Percentiles rank a stretch among this genome's conserved stretches.
Evolutionary conservation across 2,113 vertebrate genomes (phyloP).

Genomic region (Blennius ocellaris): DNA sequence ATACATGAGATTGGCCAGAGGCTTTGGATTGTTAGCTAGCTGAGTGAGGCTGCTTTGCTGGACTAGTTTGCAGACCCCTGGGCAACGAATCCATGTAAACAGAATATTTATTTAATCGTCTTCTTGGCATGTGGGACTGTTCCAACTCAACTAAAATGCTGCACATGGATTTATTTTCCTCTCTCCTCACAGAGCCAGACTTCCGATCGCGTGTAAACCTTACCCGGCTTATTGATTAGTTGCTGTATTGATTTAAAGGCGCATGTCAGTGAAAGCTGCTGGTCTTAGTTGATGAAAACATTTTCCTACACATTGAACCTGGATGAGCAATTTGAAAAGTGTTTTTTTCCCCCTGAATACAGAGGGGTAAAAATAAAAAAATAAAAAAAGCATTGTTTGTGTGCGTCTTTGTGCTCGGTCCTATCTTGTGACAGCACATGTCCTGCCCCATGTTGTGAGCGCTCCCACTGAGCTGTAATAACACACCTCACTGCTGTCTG

Average conservation of each 20-base stretch:
- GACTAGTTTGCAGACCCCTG: constrained; percentile 66
- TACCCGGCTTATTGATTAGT: constrained; percentile 58
- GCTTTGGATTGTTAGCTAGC: constrained; percentile 69
- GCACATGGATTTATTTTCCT: constrained; percentile 59
- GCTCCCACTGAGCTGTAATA: constrained; percentile 78
- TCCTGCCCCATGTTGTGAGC: constrained; percentile 73
- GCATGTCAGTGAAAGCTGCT: constrained; percentile 60
- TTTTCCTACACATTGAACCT: constrained; percentile 48
- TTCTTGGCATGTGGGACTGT: constrained; percentile 55
- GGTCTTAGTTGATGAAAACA: constrained; percentile 64
- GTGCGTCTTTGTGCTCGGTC: constrained; percentile 31
- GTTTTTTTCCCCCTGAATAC: constrained; percentile 32
- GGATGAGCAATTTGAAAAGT: constrained; percentile 59
- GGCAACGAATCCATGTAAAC: constrained; percentile 67
- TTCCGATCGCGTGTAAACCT: constrained; percentile 51
- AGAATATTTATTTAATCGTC: constrained; percentile 75
- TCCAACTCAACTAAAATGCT: constrained; percentile 44
- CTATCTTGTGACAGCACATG: constrained; percentile 74
- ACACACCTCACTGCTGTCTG: constrained; percentile 79
- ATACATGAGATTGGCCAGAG: constrained; percentile 64
- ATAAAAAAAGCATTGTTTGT: constrained; percentile 51
- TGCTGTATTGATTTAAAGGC: constrained; percentile 50
- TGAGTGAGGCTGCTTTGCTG: constrained; percentile 68
- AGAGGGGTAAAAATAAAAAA: not conserved
- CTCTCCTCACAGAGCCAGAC: constrained; percentile 12